Evolutionary conservation across 2,113 vertebrate species (phyloP).

Genomic region (Hirundichthys speculiger): DNA sequence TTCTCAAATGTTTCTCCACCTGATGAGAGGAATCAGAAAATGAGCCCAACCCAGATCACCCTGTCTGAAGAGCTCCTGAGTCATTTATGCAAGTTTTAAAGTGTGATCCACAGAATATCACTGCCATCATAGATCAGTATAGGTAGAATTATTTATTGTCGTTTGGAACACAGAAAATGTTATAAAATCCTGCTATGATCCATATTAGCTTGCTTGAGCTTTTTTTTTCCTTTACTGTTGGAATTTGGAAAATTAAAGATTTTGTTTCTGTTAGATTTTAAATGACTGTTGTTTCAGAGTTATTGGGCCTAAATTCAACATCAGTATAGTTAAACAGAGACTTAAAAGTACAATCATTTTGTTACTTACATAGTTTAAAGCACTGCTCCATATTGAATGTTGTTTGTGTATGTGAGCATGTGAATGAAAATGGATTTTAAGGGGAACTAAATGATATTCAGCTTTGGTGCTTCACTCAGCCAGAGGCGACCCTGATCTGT

Average conservation of each 20-base stretch:
- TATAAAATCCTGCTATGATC: neutral
- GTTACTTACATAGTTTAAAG: slow-evolving; percentile 13
- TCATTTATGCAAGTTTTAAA: no score
- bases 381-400: slow-evolving; percentile 4
- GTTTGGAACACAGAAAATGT: neutral
- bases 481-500: slow-evolving; percentile 35
- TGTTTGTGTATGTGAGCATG: slow-evolving; percentile 29
- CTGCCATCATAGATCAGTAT: no score
- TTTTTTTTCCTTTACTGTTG: neutral
- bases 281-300: neutral
- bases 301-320: slow-evolving; percentile 1
- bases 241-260: neutral
- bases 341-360: neutral
- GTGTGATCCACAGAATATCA: no score
- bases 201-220: neutral
- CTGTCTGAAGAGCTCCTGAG: no score
- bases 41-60: no score
- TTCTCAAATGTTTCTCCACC: no score
- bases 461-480: slow-evolving; percentile 41
- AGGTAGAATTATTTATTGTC: no score
- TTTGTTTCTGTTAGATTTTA: neutral
- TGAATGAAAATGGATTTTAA: slow-evolving; percentile 32
- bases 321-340: neutral
- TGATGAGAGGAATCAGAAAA: no score
- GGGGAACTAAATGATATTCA: slow-evolving; percentile 49